A percentile compares a stretch with the other conserved stretches of the same genome.
Conservation (phyloP, 2,888 invertebrate genomes). For the Capitulum mitella region DNA sequence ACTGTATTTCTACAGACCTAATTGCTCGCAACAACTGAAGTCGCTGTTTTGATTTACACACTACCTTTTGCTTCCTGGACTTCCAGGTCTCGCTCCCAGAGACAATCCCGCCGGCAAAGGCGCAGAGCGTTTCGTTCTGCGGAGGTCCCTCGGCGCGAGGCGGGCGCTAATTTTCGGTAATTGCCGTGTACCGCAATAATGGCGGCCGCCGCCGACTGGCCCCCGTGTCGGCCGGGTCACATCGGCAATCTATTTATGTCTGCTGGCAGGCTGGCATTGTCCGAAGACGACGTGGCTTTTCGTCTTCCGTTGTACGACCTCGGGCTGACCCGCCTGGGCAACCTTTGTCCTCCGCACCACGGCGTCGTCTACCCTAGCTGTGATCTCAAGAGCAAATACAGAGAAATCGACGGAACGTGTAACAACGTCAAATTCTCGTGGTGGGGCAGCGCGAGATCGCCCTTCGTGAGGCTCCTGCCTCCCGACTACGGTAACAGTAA, state of each 20-base stretch:
- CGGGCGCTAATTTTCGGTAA: neutral
- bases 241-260: no score
- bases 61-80: no score
- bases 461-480: neutral
- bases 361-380: neutral
- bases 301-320: conserved; percentile 11
- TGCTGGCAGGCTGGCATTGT: neutral
- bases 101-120: no score
- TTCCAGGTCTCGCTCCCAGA: no score
- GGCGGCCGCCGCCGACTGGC: neutral
- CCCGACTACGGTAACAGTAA: conserved; percentile 8
- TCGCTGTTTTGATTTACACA: no score
- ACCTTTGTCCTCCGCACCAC: neutral
- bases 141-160: no score
- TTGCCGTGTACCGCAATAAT: conserved; percentile 5
- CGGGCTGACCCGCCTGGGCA: neutral
- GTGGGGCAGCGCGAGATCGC: conserved; percentile 7
- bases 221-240: neutral
- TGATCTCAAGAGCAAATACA: neutral
- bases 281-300: neutral
- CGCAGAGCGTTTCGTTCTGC: no score
- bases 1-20: no score
- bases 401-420: neutral
- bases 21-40: no score
- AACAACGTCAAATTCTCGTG: conserved; percentile 1